phyloP scores from a whole-genome alignment of 2,797 vertebrate species.

The Scleropages formosus region DNA sequence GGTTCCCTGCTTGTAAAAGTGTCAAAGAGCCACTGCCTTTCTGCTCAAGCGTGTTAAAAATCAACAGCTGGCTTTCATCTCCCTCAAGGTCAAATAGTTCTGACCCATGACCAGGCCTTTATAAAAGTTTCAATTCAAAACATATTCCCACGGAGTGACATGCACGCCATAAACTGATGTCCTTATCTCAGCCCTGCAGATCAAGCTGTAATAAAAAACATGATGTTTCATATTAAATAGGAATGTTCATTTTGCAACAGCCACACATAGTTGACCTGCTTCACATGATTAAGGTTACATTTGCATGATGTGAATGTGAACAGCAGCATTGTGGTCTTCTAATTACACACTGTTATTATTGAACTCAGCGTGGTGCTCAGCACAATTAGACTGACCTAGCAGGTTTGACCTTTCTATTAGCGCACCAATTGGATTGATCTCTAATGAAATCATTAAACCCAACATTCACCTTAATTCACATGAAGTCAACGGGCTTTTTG shows the following conservation, averaged over 20 bases:
- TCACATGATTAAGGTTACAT: slow-evolving; percentile 29
- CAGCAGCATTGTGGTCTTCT: slow-evolving; percentile 15
- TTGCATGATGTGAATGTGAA: slow-evolving; percentile 31
- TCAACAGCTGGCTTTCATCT: no score
- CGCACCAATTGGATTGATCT: slow-evolving; percentile 6
- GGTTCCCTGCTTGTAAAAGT: no score
- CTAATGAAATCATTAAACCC: slow-evolving; percentile 24
- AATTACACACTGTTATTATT: slow-evolving; percentile 21
- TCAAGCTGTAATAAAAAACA: slow-evolving; percentile 27
- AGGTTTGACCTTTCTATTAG: slow-evolving; percentile 5
- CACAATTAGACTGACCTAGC: neutral
- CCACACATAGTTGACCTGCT: slow-evolving; percentile 19
- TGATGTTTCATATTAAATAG: slow-evolving; percentile 23
- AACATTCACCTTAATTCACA: slow-evolving; percentile 14
- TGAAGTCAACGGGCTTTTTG: slow-evolving; percentile 18
- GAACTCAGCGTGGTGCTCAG: neutral
- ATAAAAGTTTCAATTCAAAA: neutral
- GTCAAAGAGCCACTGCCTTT: no score
- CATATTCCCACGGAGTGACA: neutral
- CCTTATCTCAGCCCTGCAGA: slow-evolving; percentile 19
- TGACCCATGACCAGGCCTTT: neutral
- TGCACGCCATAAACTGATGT: neutral
- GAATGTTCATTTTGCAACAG: slow-evolving; percentile 15
- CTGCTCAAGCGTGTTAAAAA: no score
- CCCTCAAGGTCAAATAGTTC: no score